Evolutionary conservation across 2,888 invertebrate genomes (phyloP).

Genomic region (Pasiphila rectangulata): DNA sequence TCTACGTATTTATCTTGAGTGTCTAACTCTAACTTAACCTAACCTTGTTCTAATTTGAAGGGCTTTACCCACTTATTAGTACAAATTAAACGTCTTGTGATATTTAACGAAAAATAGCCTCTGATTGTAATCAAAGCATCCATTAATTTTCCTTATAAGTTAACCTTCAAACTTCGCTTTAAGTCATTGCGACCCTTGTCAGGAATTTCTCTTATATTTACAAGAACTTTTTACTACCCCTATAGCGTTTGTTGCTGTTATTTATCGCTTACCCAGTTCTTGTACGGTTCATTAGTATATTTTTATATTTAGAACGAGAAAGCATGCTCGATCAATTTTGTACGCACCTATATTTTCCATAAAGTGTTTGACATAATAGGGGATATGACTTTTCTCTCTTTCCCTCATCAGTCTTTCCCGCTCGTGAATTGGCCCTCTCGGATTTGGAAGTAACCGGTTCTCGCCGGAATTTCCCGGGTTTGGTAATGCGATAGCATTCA

Average conservation of each 20-base stretch:
- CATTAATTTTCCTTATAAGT: slow-evolving; percentile 35
- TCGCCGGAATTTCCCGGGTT: slow-evolving; percentile 22
- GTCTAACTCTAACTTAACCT: slow-evolving; percentile 1
- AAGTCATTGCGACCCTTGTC: slow-evolving; percentile 29
- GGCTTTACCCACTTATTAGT: neutral
- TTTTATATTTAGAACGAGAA: neutral
- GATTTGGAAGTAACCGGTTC: slow-evolving; percentile 23
- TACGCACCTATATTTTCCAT: slow-evolving; percentile 12
- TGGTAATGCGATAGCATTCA: slow-evolving; percentile 21
- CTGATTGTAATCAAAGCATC: slow-evolving; percentile 34
- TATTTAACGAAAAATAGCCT: slow-evolving; percentile 25
- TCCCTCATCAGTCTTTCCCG: slow-evolving; percentile 4
- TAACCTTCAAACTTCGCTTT: slow-evolving; percentile 29
- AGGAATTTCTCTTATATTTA: slow-evolving; percentile 8
- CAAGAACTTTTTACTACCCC: neutral
- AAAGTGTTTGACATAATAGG: slow-evolving; percentile 11
- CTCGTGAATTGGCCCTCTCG: slow-evolving; percentile 23
- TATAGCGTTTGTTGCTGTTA: neutral
- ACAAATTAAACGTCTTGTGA: slow-evolving; percentile 14
- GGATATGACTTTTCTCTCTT: slow-evolving; percentile 3
- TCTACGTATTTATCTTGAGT: slow-evolving; percentile 1
- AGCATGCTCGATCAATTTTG: neutral
- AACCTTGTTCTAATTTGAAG: neutral
- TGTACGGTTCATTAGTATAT: slow-evolving; percentile 2
- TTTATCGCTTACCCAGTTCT: neutral